Conservation (phyloP, 2,113 vertebrate genomes). For the Hippocampus zosterae region DNA sequence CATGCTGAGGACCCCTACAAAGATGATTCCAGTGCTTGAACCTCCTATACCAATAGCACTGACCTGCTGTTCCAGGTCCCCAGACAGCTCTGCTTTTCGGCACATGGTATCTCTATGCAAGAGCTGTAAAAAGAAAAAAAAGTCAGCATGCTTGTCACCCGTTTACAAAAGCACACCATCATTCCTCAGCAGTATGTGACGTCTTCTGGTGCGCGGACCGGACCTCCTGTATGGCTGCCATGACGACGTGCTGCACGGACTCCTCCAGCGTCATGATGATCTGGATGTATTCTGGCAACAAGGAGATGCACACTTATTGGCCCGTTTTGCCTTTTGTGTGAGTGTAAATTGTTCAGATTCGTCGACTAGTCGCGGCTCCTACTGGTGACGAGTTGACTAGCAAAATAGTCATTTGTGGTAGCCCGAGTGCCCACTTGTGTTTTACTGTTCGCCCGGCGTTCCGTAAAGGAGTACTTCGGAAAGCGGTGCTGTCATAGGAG, state of each 20-base stretch:
- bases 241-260: constrained; percentile 95
- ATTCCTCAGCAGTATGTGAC: background rate
- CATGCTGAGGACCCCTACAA: no score
- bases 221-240: constrained; percentile 98
- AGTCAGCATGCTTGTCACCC: constrained; percentile 1
- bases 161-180: background rate
- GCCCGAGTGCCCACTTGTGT: no score
- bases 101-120: constrained; percentile 83
- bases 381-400: no score
- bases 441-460: no score
- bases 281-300: constrained; percentile 86
- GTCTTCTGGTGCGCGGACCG: constrained; percentile 14
- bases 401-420: no score
- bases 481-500: background rate
- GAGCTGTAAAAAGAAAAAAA: constrained; percentile 71
- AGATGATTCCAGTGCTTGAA: no score
- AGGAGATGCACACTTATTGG: constrained; percentile 3
- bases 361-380: no score
- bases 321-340: background rate
- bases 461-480: no score
- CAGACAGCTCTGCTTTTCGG: constrained; percentile 73
- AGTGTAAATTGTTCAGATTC: no score
- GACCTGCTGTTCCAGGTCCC: constrained; percentile 88
- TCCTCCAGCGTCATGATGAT: constrained; percentile 97
- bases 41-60: constrained; percentile 18